These are phyloP conservation scores for Beaufortia kweichowensis DNA, from an alignment of 2,113 vertebrate species.

Conservation along the genomic window DNA sequence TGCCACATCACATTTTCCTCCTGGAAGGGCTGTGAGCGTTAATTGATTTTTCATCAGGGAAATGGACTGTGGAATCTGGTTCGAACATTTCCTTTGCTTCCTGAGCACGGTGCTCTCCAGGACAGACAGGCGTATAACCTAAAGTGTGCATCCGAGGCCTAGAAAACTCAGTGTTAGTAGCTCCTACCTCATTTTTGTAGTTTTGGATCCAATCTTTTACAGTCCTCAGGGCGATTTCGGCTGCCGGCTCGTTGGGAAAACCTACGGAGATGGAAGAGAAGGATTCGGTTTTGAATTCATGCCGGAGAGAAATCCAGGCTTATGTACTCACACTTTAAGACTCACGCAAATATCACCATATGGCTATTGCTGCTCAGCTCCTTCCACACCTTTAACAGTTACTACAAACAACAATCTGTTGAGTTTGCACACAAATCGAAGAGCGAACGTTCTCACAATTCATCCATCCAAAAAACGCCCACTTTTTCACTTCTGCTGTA, in stretches of 20 bases:
- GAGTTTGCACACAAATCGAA: conserved; percentile 16
- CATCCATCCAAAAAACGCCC: conserved; percentile 31
- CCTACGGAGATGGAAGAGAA: conserved; percentile 72
- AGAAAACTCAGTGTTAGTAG: neutral
- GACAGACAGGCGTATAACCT: neutral
- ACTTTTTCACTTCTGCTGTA: neutral
- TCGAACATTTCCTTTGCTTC: conserved; percentile 4
- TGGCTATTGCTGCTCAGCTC: conserved; percentile 10
- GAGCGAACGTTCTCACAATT: conserved; percentile 31
- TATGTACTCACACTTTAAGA: conserved; percentile 52
- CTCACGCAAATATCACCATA: conserved; percentile 21
- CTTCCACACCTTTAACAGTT: conserved; percentile 16
- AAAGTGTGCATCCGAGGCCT: neutral
- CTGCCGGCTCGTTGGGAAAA: conserved; percentile 95
- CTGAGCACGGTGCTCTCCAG: neutral
- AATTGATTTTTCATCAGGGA: conserved; percentile 40
- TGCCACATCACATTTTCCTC: conserved; percentile 38
- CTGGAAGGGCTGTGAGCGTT: conserved; percentile 24
- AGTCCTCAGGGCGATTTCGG: conserved; percentile 86
- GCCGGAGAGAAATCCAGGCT: conserved; percentile 27
- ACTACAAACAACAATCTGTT: conserved; percentile 16
- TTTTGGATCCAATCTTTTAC: conserved; percentile 87
- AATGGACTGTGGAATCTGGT: conserved; percentile 14
- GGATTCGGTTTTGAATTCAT: conserved; percentile 22
- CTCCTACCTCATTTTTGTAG: conserved; percentile 83